Evolutionary conservation across 2,797 vertebrate species (phyloP), one percentile per base, ranked within the genome.

Genomic region (Cuculus canorus): DNA sequence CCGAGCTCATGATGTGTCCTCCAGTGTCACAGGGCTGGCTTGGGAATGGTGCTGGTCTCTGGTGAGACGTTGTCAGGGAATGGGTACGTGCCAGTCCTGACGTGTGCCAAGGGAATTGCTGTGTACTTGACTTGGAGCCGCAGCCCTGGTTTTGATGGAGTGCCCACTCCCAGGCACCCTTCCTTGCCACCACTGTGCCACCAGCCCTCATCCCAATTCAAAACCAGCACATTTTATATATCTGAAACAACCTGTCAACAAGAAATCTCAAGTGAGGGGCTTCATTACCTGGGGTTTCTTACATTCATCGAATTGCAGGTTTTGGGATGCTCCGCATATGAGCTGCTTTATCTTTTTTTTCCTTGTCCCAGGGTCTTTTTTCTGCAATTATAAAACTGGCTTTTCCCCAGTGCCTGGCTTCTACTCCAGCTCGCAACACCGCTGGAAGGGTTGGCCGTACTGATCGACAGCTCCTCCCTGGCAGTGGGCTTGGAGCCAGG

Each of bases 391-490:
- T 21, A 65, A 48, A 71, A 6, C 25, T 81, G n/a, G 4, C 13
- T 69, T 61, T 92, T 56, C 5, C 48, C 41, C 37, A 9, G 23
- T 28, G 16, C 13, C 21, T 47, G 59, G 8, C 14, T 79, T 54
- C 56, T 24, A 19, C 60, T 45, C 1, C 1, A 0, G 12, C 64
- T 85, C 1, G 1, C 13, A 35, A 11, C 21, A 13, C 30, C 1
- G 4, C 32, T 63, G 82, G 65, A n/a, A 22, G 17, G 16, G 23
- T 2, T 86, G 54, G 50, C 82, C 3, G 2, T 33, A 13, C 63
- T 71, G 81, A 65, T 65, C 7, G 19, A 32, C 80, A 69, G 50
- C 63, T 88, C 68, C 59, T 82, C 41, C 41, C 33, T 27, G 43
- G 63, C 45, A 63, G 47, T 1, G 3, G 82, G 80, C 73, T 81